A percentile compares a stretch with the other conserved stretches of the same genome.
Conservation (phyloP, 2,888 invertebrate genomes). For the Caenorhabditis sp. region DNA sequence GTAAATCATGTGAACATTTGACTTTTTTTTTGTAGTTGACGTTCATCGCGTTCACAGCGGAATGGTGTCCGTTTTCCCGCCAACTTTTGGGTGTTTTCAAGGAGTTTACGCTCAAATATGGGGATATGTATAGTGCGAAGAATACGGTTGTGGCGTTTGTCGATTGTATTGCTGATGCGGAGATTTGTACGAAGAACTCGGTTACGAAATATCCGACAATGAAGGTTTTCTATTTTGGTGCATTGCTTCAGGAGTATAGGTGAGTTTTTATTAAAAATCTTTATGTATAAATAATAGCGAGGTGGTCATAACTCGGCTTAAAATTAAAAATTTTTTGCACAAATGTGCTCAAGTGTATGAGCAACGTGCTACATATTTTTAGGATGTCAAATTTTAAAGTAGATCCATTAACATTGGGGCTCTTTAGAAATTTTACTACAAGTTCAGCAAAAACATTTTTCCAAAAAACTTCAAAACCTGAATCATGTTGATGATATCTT, state of each 20-base stretch:
- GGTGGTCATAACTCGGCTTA: no score
- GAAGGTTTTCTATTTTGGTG: conserved; percentile 28
- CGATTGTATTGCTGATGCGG: background rate
- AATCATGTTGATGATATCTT: no score
- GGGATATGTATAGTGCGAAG: background rate
- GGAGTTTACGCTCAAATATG: background rate
- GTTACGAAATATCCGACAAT: conserved; percentile 72
- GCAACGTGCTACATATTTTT: no score
- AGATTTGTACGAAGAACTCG: background rate
- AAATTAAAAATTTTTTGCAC: conserved; percentile 1
- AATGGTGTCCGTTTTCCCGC: background rate
- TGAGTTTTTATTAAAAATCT: background rate
- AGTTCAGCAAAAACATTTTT: no score
- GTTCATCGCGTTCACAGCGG: background rate
- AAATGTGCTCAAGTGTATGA: no score
- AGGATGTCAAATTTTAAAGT: no score
- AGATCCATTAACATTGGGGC: no score
- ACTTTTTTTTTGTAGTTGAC: background rate
- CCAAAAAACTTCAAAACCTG: no score
- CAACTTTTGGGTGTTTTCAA: background rate
- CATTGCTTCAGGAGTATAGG: conserved; percentile 18
- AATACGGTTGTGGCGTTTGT: background rate
- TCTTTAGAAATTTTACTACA: no score
- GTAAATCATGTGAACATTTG: no score
- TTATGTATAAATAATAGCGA: no score